Base-by-base conservation (phyloP, 2,797 vertebrate species). In the Artibeus lituratus region DNA sequence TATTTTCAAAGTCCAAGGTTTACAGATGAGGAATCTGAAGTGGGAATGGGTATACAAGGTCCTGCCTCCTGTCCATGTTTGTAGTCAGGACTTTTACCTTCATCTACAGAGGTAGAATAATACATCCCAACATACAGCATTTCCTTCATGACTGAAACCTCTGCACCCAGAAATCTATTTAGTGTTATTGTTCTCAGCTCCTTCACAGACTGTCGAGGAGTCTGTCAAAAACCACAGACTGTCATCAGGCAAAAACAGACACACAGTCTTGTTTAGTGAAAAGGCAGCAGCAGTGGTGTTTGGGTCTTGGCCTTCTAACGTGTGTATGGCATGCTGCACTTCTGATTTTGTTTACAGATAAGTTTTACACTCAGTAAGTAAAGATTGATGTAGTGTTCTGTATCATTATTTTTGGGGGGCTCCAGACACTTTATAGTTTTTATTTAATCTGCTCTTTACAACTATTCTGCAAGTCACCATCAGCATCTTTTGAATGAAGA, bases 1-100 rank as follows among this genome's bases (percentile, higher is more conserved):
- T 83, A 47, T 87, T 93, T 87, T 70, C 69, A 59, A 93, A 86
- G 78, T 47, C 10, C 44, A 72, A 78, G 19, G 16, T 83, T 95
- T 80, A 74, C 11, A 84, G 26, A 29, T 77, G 57, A 78, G 29
- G 19, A 44, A 3, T 37, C 26, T 74, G 37, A 69, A 9, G 53
- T 55, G 8, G 14, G 11, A 81, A 70, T n/a, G 21, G 24, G 10
- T 62, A 39, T 49, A 21, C 15, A 51, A 59, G 49, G 18, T 49
- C 9, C 49, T 77, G 77, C 24, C 0, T 22, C 12, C 26, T n/a
- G 47, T 55, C 29, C 21, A 0, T 67, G 15, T 5, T 44, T 32
- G 3, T 57, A 47, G 42, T 18, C 59, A 87, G 35, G 21, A 59
- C 6, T 69, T 59, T 22, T 16, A 4, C 24, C 55, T 78, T 86